A percentile compares a stretch with the other conserved stretches of the same genome.
These are phyloP conservation scores for Mactra quadrangularis DNA, from an alignment of 1,140 invertebrate genomes.

Conservation along the genomic window DNA sequence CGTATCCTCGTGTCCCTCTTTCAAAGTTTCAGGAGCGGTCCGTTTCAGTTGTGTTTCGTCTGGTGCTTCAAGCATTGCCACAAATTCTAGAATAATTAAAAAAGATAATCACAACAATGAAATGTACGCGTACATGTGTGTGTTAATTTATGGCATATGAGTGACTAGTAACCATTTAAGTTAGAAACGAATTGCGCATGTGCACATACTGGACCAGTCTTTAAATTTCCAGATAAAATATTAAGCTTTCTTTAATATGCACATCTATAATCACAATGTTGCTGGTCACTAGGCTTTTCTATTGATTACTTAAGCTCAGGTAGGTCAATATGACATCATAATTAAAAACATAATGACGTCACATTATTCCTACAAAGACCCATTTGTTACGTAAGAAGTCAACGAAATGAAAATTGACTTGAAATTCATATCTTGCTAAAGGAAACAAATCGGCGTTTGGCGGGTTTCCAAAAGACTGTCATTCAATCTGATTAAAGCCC, in stretches of 20 bases:
- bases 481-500: no score
- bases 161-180: not conserved
- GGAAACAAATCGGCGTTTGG: no score
- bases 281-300: no score
- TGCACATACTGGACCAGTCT: not conserved
- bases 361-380: no score
- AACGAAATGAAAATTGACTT: no score
- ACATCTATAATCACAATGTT: not conserved
- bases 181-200: no score
- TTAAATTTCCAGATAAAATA: not conserved
- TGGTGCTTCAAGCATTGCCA: slow-evolving; percentile 24
- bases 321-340: no score
- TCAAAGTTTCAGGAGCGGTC: not conserved
- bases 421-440: no score
- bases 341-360: no score
- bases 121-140: not conserved
- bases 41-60: slow-evolving; percentile 22
- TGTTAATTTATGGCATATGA: not conserved
- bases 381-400: no score
- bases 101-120: not conserved
- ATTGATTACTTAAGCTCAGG: no score
- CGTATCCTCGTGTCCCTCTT: not conserved
- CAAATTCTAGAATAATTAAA: slow-evolving; percentile 23
- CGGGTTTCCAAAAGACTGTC: no score
- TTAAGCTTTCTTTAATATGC: not conserved